Conservation (phyloP, 1,140 invertebrate genomes). For the Polypedilum vanderplanki region DNA sequence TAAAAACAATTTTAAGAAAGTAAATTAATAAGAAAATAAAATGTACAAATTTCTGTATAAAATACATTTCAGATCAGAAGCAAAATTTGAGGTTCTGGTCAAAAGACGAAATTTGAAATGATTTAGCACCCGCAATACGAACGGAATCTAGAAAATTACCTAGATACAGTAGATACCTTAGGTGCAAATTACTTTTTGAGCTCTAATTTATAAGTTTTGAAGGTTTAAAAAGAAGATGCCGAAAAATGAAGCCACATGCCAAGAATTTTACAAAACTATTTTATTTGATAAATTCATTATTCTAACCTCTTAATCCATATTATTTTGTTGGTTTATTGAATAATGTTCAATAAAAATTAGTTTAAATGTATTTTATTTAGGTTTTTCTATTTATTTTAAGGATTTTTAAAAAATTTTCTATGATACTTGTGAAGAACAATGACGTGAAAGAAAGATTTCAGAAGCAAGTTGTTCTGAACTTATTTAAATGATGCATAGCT, state of each 20-base stretch:
- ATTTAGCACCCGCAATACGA: constrained; percentile 14
- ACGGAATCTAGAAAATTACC: background rate
- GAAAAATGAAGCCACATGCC: constrained; percentile 3
- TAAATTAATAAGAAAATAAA: background rate
- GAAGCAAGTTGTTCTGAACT: background rate
- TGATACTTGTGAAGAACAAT: background rate
- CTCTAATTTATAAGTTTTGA: background rate
- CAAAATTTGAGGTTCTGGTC: constrained; percentile 22
- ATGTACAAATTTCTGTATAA: background rate
- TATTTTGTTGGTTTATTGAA: background rate
- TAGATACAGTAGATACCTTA: background rate
- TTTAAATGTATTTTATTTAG: background rate
- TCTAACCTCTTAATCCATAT: background rate
- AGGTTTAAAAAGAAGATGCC: background rate
- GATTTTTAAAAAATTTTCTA: background rate
- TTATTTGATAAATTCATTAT: background rate
- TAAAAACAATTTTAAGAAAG: background rate
- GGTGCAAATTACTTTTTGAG: background rate
- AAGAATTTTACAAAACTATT: background rate
- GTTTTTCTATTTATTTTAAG: background rate
- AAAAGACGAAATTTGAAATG: background rate
- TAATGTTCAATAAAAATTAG: background rate
- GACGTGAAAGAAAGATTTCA: background rate
- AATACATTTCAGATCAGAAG: background rate
- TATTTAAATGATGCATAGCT: too few relatives aligned